These are phyloP conservation scores for Choristoneura rosaceana DNA, from an alignment of 2,888 invertebrate genomes.

Conservation along the genomic window DNA sequence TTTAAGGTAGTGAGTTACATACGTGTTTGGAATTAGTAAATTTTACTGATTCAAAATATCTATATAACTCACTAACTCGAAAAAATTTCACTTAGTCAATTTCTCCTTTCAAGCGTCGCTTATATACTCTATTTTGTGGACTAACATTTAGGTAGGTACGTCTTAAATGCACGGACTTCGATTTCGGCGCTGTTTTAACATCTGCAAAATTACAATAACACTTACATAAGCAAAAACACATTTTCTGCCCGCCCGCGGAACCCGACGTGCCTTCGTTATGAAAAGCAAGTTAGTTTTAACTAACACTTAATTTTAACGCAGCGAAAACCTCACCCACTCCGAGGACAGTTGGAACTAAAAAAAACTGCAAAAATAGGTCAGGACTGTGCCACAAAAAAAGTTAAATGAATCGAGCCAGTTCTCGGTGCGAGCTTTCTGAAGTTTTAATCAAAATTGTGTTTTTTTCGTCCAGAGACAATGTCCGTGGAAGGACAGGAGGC, in stretches of 20 bases:
- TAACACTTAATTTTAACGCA: constrained; percentile 41
- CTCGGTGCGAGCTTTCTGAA: constrained; percentile 29
- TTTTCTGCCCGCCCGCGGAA: not conserved
- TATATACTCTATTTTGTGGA: too few species aligned
- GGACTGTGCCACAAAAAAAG: constrained; percentile 39
- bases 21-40: too few species aligned
- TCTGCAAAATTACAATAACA: not conserved
- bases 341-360: constrained; percentile 29
- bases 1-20: too few species aligned
- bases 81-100: too few species aligned
- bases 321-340: constrained; percentile 7
- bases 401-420: constrained; percentile 38
- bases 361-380: constrained; percentile 35
- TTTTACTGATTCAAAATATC: too few species aligned
- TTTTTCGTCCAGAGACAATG: constrained; percentile 22
- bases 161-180: too few species aligned
- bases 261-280: not conserved
- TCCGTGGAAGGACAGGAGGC: constrained; percentile 6
- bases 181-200: too few species aligned
- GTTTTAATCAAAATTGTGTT: constrained; percentile 41
- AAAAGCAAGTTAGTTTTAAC: constrained; percentile 36
- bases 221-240: not conserved
- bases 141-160: too few species aligned
- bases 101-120: too few species aligned
- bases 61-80: too few species aligned